phyloP scores from a whole-genome alignment of 2,888 invertebrate genomes.

The Eupithecia abbreviata region DNA sequence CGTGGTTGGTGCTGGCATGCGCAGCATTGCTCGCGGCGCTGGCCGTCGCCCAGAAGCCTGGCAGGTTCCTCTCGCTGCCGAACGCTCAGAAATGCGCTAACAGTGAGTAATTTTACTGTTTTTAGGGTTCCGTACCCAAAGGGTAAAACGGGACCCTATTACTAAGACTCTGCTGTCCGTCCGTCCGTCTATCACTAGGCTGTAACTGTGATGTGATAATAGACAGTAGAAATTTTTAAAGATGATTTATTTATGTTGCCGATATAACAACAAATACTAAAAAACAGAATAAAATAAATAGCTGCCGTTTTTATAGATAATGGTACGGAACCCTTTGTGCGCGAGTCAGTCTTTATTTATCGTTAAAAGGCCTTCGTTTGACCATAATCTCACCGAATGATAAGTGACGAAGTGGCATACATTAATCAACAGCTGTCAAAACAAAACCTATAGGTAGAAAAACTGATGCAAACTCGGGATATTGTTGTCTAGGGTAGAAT shows the following conservation, averaged over 20 bases:
- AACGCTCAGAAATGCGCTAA: slow-evolving; percentile 91
- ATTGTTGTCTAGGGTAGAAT: too few relatives aligned
- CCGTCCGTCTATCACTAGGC: too few relatives aligned
- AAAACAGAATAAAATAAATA: too few relatives aligned
- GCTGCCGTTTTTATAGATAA: too few relatives aligned
- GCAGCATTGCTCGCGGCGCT: slow-evolving; percentile 81
- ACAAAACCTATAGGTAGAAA: background rate
- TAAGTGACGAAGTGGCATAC: background rate
- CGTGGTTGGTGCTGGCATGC: slow-evolving; percentile 85
- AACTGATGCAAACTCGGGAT: background rate
- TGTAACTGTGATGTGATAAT: too few relatives aligned
- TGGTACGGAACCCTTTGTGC: too few relatives aligned
- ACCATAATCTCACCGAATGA: background rate
- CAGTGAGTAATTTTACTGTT: slow-evolving; percentile 85
- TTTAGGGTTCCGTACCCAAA: background rate
- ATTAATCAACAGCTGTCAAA: background rate
- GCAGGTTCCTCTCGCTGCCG: slow-evolving; percentile 92
- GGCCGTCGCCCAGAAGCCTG: slow-evolving; percentile 89
- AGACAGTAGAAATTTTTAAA: too few relatives aligned
- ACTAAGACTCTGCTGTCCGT: too few relatives aligned
- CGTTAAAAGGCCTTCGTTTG: background rate
- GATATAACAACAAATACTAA: too few relatives aligned
- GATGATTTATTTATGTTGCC: too few relatives aligned
- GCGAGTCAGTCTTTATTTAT: too few relatives aligned
- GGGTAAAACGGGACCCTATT: too few relatives aligned